Conservation (phyloP, 2,888 invertebrate genomes). For the Hydrotaea cyrtoneurina region DNA sequence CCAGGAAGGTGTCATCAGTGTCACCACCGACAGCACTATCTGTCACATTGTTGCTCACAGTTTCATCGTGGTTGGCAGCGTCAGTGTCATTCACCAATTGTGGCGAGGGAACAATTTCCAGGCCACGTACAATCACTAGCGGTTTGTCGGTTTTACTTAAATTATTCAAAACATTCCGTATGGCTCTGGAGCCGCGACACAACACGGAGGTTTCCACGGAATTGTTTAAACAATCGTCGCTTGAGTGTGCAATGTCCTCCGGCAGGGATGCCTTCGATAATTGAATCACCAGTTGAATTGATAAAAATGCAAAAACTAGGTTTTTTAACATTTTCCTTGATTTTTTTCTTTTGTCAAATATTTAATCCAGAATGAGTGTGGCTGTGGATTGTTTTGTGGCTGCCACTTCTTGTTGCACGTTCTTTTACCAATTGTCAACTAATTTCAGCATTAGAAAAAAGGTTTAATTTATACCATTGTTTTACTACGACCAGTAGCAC, state of each 20-base stretch:
- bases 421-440: constrained; percentile 60
- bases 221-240: constrained; percentile 67
- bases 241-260: constrained; percentile 23
- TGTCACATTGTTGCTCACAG: background rate
- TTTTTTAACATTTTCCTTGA: constrained; percentile 35
- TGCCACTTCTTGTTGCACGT: constrained; percentile 33
- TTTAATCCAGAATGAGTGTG: background rate
- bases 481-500: background rate
- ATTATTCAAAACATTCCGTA: constrained; percentile 82
- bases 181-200: constrained; percentile 82
- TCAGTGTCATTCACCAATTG: background rate
- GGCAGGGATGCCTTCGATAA: constrained; percentile 21
- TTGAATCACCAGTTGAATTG: constrained; percentile 26
- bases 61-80: background rate
- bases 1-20: constrained; percentile 77
- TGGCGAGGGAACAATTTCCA: constrained; percentile 79
- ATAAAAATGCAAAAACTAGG: constrained; percentile 25
- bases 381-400: background rate
- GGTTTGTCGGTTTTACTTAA: constrained; percentile 79
- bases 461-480: constrained; percentile 55
- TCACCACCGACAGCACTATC: constrained; percentile 33
- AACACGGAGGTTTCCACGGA: constrained; percentile 79
- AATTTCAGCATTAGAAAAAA: constrained; percentile 39
- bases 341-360: background rate
- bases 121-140: constrained; percentile 77